These are phyloP conservation scores for Potamarius usumacintae DNA, from an alignment of 2,113 vertebrate genomes.

Conservation along the genomic window DNA sequence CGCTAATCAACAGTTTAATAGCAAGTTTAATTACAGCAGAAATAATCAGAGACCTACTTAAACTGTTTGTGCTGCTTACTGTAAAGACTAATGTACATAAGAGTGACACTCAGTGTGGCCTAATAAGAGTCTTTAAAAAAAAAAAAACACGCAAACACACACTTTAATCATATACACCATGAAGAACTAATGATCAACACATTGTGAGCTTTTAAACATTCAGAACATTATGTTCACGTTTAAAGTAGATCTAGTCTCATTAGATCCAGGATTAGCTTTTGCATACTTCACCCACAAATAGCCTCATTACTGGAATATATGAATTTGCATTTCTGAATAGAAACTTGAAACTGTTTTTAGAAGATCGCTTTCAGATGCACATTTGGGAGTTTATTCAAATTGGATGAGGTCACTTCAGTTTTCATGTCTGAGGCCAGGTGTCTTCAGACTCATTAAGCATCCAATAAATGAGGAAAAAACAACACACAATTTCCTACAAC, in stretches of 20 bases:
- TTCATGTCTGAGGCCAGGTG: not conserved
- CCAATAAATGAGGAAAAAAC: not conserved
- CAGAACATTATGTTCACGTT: not conserved
- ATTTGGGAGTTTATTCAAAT: conserved; percentile 72
- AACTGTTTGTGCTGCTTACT: not conserved
- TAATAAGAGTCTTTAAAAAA: not conserved
- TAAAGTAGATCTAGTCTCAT: not conserved
- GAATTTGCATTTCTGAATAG: conserved; percentile 38
- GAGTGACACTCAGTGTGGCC: not conserved
- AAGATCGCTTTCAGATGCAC: conserved; percentile 64
- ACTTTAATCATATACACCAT: not conserved
- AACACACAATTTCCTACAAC: not conserved
- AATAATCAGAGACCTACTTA: not conserved
- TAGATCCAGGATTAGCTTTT: not conserved
- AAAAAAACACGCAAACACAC: not conserved
- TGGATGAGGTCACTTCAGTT: not conserved
- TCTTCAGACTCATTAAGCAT: not conserved
- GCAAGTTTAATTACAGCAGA: not conserved
- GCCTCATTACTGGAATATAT: conserved; percentile 2
- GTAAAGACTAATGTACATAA: not conserved
- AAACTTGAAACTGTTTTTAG: conserved; percentile 59
- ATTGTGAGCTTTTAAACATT: not conserved
- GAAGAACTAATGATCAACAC: not conserved
- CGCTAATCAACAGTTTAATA: not conserved
- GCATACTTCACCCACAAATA: conserved; percentile 4